Conservation (phyloP, 2,113 vertebrate species). For the Eublepharis macularius region DNA sequence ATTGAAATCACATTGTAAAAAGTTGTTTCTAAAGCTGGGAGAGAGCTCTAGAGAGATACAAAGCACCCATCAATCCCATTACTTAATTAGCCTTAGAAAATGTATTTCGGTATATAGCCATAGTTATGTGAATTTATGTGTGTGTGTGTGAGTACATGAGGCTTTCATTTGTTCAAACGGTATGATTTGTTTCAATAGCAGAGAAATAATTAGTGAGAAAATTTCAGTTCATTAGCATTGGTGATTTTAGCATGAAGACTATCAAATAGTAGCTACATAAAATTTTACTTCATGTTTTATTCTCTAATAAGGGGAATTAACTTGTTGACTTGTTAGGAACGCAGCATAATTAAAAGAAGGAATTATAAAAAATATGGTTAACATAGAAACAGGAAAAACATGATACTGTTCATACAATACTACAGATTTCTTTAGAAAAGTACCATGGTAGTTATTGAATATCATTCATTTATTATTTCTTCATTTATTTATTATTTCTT, state of each 20-base stretch:
- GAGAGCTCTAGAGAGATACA: background rate
- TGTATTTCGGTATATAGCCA: constrained; percentile 37
- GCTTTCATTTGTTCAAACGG: constrained; percentile 48
- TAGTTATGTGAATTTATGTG: constrained; percentile 59
- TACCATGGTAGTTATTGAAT: background rate
- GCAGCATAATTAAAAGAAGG: constrained; percentile 29
- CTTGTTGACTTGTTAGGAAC: constrained; percentile 30
- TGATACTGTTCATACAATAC: constrained; percentile 34
- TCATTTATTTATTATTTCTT: background rate
- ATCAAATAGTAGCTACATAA: constrained; percentile 48
- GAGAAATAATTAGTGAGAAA: constrained; percentile 54
- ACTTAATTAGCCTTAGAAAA: constrained; percentile 14
- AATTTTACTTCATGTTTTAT: constrained; percentile 60
- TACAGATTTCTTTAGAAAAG: constrained; percentile 21
- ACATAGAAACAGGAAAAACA: constrained; percentile 27
- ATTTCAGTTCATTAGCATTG: constrained; percentile 57
- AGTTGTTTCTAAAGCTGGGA: too few species aligned
- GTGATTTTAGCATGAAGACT: constrained; percentile 49
- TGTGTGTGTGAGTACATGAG: constrained; percentile 35
- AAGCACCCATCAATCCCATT: background rate
- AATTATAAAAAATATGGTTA: constrained; percentile 33
- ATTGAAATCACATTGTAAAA: background rate
- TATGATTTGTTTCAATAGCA: constrained; percentile 43
- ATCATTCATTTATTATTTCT: background rate
- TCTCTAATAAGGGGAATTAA: constrained; percentile 59